Evolutionary conservation across 2,797 vertebrate species (phyloP).

Genomic region (Epinephelus awoara): DNA sequence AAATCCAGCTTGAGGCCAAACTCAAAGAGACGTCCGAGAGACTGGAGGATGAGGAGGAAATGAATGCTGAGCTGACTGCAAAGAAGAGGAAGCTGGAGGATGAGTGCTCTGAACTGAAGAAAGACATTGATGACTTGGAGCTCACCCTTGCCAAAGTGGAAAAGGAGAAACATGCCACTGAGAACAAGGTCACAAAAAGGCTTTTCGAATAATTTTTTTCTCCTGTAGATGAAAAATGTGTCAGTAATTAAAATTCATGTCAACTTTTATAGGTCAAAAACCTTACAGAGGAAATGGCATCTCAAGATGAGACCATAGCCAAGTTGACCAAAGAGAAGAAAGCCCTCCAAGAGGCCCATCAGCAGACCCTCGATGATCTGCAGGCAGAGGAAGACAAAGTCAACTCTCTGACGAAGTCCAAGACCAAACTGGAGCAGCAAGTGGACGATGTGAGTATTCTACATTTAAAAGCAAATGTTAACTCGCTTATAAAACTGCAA

Average conservation of each 20-base stretch:
- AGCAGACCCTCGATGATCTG: constrained; percentile 90
- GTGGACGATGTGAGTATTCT: constrained; percentile 88
- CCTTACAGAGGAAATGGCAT: constrained; percentile 88
- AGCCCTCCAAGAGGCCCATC: constrained; percentile 88
- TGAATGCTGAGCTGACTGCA: constrained; percentile 89
- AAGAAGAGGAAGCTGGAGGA: constrained; percentile 85
- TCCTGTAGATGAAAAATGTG: neutral
- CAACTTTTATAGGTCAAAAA: constrained; percentile 87
- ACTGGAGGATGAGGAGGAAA: constrained; percentile 92
- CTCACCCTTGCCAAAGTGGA: constrained; percentile 82
- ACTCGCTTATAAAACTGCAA: neutral
- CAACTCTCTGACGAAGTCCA: constrained; percentile 88
- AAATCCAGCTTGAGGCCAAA: constrained; percentile 91
- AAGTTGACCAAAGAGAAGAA: constrained; percentile 89
- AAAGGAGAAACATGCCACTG: constrained; percentile 82
- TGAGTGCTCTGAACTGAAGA: constrained; percentile 82
- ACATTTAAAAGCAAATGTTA: neutral
- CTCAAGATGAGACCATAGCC: constrained; percentile 87
- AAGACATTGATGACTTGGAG: constrained; percentile 85
- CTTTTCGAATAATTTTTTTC: neutral
- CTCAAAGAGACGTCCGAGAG: constrained; percentile 89
- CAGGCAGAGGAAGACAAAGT: constrained; percentile 93
- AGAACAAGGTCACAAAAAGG: constrained; percentile 79
- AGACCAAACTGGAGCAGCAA: constrained; percentile 90
- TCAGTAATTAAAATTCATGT: neutral